Base-by-base conservation (phyloP, 1,140 invertebrate genomes). In the Thereuonema tuberculata region DNA sequence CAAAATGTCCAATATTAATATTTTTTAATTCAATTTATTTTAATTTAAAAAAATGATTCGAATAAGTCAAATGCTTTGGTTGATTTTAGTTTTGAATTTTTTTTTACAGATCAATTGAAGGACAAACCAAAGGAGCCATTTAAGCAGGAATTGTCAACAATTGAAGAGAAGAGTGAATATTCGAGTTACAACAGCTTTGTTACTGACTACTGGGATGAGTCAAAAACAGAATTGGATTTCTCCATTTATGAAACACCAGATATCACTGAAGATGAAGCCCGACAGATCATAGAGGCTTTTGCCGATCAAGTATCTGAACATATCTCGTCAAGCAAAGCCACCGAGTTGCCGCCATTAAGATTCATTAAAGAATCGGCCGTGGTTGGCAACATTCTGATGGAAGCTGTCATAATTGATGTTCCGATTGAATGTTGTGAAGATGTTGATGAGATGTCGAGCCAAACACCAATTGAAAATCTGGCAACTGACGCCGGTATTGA, bases 281-380 rank as follows among this genome's bases (percentile, higher is more conserved):
- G 91, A 15, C 85, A 92, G 72, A 89, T 93, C 66, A 84, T 92
- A 0, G 89, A 93, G 77, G 91, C 92, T 86, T 93, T 92, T 72
- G 89, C 89, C 0, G 87, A 93, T 70, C 87, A 93, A 71, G 76
- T 91, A 52, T 91, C 88, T 0, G 89, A 92, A 74, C 85, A 90
- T 70, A 81, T 92, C 2, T 86, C 87, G 62, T 81, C 81, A 71
- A 85, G 88, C 61, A 89, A 89, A 70, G 80, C 91, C 2, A 82
- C 91, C 1, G 88, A 92, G 71, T 71, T 93, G n/a, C 89, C 89
- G 20, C 88, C 89, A 14, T 74, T 93, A 66, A 76, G 89, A 60
- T 92, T 93, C 69, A 82, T 86, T 0, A 90, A 91, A 71, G 88
- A 93, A 75, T 86, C 87, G 0, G 89, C 88, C 0, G 87, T 82